These are phyloP conservation scores for Samia ricini DNA, from an alignment of 1,140 invertebrate species.

Conservation along the genomic window DNA sequence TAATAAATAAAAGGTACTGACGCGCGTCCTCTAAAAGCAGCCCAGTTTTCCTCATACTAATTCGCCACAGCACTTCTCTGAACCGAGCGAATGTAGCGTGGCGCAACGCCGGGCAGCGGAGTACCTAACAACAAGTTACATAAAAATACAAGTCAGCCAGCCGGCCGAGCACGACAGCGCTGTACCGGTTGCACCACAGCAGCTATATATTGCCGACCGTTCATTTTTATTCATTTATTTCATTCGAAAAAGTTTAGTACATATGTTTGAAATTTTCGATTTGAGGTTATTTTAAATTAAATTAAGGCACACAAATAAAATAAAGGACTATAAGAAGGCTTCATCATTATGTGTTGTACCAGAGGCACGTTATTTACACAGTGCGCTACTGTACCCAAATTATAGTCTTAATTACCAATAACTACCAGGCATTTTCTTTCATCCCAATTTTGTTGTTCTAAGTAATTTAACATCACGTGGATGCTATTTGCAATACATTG, in stretches of 20 bases:
- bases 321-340: too few relatives aligned
- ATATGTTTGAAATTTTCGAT: not conserved
- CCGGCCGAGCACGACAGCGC: conserved; percentile 18
- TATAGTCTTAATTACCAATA: not conserved
- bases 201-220: conserved; percentile 23
- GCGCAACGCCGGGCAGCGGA: conserved; percentile 34
- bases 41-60: conserved; percentile 34
- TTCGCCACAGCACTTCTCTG: conserved; percentile 23
- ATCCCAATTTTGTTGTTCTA: not conserved
- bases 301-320: not conserved
- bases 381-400: not conserved
- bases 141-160: conserved; percentile 55
- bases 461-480: not conserved
- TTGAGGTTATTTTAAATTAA: not conserved
- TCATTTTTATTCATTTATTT: conserved; percentile 33
- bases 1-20: conserved; percentile 1
- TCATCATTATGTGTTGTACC: not conserved
- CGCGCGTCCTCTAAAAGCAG: conserved; percentile 13
- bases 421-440: not conserved
- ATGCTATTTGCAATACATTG: not conserved
- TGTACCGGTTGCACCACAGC: conserved; percentile 37
- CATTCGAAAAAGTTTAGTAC: not conserved
- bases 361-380: not conserved
- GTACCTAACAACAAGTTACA: conserved; percentile 52
- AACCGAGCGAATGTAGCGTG: conserved; percentile 29